Evolutionary conservation across 2,888 invertebrate species (phyloP), one percentile per base, ranked within the genome.

Genomic region (Eumacrocentrus americanus): DNA sequence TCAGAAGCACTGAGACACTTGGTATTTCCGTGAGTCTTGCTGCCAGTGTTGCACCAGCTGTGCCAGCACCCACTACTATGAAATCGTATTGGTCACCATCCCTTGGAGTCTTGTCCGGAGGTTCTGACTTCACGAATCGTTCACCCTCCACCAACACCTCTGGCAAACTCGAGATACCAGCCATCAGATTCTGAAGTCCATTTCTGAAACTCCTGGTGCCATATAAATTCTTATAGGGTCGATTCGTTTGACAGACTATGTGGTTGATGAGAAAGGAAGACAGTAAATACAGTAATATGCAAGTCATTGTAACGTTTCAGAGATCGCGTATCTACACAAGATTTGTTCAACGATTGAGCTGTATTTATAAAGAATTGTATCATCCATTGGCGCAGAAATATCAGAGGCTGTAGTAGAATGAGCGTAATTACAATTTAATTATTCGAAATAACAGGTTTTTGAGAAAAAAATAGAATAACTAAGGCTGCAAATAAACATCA

Each of bases 61-160:
- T 91, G 1, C 92, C 92, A 0, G 91, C 92, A 1, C 92, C 92
- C 2, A 92, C 87, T 14, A 91, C 81, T 51, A 91, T 88, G 68
- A 91, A 94, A 74, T 91, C 92, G 71, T 90, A 91, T 73, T 88
- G 87, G 7, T 83, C 78, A 1, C 85, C 78, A 25, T 85, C 69
- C 22, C 75, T 78, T 0, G 73, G 76, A 22, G 84, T 81, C 65
- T 61, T 67, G 29, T 88, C 87, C 0, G 80, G 78, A 0, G 88
- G 86, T 73, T 88, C 88, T 6, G 76, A 76, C 58, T 81, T 80
- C 6, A 82, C 77, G 65, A 86, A 86, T 4, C 75, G 70, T 20
- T 83, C 78, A 25, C 87, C 88, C 65, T 87, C 85, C 25, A 79
- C 83, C 83, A 67, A 85, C 69, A 2, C 87, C 7, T 1, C 65